Conservation (phyloP, 2,797 vertebrate genomes). For the Sardinella longiceps region DNA sequence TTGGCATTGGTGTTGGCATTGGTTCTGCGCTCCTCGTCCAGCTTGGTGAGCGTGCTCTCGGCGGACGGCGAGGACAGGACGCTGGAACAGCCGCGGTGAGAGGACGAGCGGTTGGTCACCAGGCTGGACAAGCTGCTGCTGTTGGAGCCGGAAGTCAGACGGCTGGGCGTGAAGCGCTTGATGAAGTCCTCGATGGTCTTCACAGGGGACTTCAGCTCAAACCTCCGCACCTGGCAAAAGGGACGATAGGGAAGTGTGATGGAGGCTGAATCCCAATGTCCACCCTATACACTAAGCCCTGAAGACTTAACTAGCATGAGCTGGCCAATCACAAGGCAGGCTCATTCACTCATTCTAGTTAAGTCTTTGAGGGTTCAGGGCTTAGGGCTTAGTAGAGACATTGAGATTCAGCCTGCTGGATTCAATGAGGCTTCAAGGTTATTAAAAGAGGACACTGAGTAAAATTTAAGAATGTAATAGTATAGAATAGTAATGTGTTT, state of each 20-base stretch:
- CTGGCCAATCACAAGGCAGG: too few species aligned
- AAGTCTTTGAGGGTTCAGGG: too few species aligned
- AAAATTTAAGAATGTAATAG: background rate
- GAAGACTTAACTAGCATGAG: too few species aligned
- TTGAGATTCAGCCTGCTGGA: too few species aligned
- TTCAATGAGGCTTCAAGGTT: background rate
- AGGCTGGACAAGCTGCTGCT: constrained; percentile 89
- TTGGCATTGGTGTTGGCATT: background rate
- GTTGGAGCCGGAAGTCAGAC: constrained; percentile 87
- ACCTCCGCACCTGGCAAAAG: constrained; percentile 83
- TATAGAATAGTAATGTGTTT: background rate
- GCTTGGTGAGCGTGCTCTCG: constrained; percentile 80
- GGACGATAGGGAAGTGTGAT: background rate
- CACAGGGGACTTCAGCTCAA: constrained; percentile 92
- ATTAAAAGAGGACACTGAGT: background rate
- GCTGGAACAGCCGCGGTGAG: constrained; percentile 76
- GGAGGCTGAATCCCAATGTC: too few species aligned
- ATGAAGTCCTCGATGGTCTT: constrained; percentile 98
- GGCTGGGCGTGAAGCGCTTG: constrained; percentile 90
- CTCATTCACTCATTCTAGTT: too few species aligned
- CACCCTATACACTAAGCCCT: too few species aligned
- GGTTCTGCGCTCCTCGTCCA: constrained; percentile 76
- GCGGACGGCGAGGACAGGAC: constrained; percentile 78
- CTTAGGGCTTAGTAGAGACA: too few species aligned
- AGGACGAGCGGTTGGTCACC: constrained; percentile 75